These are phyloP conservation scores for Auanema freiburgensis DNA, from an alignment of 2,888 invertebrate genomes.

Conservation along the genomic window DNA sequence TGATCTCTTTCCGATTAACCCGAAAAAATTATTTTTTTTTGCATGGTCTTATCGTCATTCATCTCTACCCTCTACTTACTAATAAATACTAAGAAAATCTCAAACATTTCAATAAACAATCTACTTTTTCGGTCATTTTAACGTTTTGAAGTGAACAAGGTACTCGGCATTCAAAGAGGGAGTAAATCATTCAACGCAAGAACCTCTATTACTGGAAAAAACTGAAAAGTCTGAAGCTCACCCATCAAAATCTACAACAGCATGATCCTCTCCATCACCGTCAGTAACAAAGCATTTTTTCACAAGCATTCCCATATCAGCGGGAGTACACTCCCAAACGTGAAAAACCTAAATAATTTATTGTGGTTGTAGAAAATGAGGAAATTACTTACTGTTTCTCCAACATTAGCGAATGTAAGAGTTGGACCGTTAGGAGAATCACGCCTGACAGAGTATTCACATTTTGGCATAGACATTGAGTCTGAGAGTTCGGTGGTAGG, in stretches of 20 bases:
- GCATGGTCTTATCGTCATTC: no score
- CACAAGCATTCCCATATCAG: slow-evolving; percentile 63
- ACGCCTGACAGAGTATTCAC: slow-evolving; percentile 56
- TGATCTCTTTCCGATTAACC: no score
- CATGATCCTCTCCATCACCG: slow-evolving; percentile 62
- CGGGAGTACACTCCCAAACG: slow-evolving; percentile 60
- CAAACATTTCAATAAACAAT: no score
- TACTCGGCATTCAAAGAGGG: no score
- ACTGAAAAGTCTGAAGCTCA: slow-evolving; percentile 7
- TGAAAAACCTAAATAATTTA: slow-evolving; percentile 43
- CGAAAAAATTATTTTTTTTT: no score
- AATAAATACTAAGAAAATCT: no score
- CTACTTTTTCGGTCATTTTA: no score
- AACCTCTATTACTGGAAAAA: no score
- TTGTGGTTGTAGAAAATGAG: background rate
- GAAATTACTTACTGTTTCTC: slow-evolving; percentile 51
- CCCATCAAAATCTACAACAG: slow-evolving; percentile 58
- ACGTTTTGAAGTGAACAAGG: no score
- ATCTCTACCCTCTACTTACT: no score
- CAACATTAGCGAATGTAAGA: slow-evolving; percentile 60
- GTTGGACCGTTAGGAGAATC: slow-evolving; percentile 55
- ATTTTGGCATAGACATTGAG: slow-evolving; percentile 61
- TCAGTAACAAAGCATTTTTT: slow-evolving; percentile 62
- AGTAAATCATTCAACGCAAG: no score
- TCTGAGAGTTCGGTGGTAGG: slow-evolving; percentile 59